Conservation (phyloP, 1,140 invertebrate species). For the Megathymus violae region DNA sequence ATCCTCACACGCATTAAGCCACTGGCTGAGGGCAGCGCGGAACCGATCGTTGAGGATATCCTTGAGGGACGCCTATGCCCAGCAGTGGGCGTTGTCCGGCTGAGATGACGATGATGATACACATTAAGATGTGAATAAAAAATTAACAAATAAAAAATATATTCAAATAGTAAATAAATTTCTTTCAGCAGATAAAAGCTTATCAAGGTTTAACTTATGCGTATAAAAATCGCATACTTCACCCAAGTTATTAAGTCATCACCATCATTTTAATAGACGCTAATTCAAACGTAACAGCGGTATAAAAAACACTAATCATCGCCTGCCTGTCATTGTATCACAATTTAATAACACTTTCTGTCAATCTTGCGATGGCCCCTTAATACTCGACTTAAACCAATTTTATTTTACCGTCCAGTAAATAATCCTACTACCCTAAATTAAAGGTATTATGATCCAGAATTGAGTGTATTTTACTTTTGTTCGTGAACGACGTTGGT, state of each 20-base stretch:
- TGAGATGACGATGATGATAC: too few relatives aligned
- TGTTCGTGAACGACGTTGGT: slow-evolving; percentile 4
- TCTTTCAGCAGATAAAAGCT: neutral
- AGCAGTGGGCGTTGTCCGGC: too few relatives aligned
- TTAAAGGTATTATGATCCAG: too few relatives aligned
- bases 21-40: too few relatives aligned
- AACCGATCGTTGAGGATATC: too few relatives aligned
- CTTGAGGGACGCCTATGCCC: too few relatives aligned
- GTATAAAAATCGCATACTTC: slow-evolving; percentile 44
- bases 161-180: too few relatives aligned
- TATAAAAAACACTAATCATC: slow-evolving; percentile 69
- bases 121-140: too few relatives aligned
- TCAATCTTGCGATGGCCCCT: slow-evolving; percentile 70
- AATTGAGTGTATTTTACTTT: neutral
- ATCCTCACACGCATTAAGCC: too few relatives aligned
- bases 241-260: slow-evolving; percentile 40
- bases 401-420: too few relatives aligned
- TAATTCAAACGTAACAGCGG: slow-evolving; percentile 51
- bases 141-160: too few relatives aligned
- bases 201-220: neutral
- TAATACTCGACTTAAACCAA: slow-evolving; percentile 45
- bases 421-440: too few relatives aligned
- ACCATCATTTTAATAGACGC: slow-evolving; percentile 38
- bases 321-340: slow-evolving; percentile 61
- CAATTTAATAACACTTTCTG: slow-evolving; percentile 77